Evolutionary conservation across 2,797 vertebrate species (phyloP).

Genomic region (Clarias fuscus): DNA sequence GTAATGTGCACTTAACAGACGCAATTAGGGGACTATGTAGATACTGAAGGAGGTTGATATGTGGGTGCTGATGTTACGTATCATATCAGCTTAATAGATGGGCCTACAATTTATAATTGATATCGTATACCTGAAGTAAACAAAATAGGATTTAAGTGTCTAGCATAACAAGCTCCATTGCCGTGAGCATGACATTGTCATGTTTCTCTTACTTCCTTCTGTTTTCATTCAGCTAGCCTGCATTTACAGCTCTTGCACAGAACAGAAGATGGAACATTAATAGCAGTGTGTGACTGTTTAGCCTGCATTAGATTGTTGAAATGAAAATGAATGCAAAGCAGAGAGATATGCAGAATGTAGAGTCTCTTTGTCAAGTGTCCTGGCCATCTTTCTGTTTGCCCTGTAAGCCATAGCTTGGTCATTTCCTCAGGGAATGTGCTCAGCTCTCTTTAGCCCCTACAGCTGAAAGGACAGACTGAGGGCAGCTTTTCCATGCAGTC

Average conservation of each 20-base stretch:
- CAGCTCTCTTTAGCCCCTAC: slow-evolving; percentile 67
- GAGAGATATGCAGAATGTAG: background rate
- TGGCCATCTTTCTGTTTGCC: slow-evolving; percentile 74
- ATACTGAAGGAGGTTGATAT: background rate
- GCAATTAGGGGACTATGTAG: background rate
- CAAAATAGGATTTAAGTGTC: slow-evolving; percentile 63
- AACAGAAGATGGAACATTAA: slow-evolving; percentile 37
- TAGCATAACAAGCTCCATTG: slow-evolving; percentile 32
- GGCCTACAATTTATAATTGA: background rate
- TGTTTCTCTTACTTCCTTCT: slow-evolving; percentile 15
- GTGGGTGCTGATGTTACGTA: background rate
- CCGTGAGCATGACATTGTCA: background rate
- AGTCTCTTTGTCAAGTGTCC: background rate
- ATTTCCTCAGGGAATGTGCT: slow-evolving; percentile 74
- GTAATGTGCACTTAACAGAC: slow-evolving; percentile 1
- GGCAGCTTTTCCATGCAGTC: slow-evolving; percentile 57
- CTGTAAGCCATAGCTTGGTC: slow-evolving; percentile 70
- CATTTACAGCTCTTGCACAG: slow-evolving; percentile 20
- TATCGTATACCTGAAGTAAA: background rate
- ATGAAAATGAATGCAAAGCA: slow-evolving; percentile 36
- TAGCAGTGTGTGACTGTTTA: slow-evolving; percentile 23
- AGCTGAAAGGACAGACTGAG: slow-evolving; percentile 80
- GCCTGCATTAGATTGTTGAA: slow-evolving; percentile 46
- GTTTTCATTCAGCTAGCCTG: slow-evolving; percentile 46
- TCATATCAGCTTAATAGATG: slow-evolving; percentile 3